A percentile compares a stretch with the other conserved stretches of the same genome.
These are phyloP conservation scores for Lepidonotus clava DNA, from an alignment of 2,888 invertebrate genomes.

Conservation along the genomic window DNA sequence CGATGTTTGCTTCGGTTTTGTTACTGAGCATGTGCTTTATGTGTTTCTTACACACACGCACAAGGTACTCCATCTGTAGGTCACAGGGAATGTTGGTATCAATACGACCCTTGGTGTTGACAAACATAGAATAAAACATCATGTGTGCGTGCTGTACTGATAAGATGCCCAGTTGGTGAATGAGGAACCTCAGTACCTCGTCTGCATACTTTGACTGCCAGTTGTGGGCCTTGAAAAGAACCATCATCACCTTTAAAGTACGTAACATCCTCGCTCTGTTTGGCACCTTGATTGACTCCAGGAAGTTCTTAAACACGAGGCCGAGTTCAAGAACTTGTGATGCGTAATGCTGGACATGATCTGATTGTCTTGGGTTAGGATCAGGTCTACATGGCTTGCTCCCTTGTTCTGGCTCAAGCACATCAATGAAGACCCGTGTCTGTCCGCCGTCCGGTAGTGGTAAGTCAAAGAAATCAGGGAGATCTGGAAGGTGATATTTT, in stretches of 20 bases:
- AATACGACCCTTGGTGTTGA: conserved; percentile 29
- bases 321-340: conserved; percentile 36
- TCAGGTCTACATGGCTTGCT: too few relatives aligned
- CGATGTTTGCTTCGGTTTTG: not conserved
- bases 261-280: conserved; percentile 47
- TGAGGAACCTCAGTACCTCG: conserved; percentile 43
- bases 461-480: too few relatives aligned
- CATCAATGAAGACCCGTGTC: too few relatives aligned
- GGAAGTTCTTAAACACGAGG: conserved; percentile 17
- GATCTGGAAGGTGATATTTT: too few relatives aligned
- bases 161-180: conserved; percentile 9
- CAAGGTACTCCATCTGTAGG: conserved; percentile 44
- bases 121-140: conserved; percentile 42
- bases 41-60: not conserved
- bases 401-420: too few relatives aligned
- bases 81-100: conserved; percentile 41
- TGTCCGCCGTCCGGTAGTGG: too few relatives aligned
- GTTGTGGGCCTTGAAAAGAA: conserved; percentile 38
- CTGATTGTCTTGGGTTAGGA: not conserved
- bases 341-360: conserved; percentile 11
- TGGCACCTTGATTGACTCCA: not conserved
- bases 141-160: conserved; percentile 15
- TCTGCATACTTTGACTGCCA: conserved; percentile 33
- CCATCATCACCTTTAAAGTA: conserved; percentile 45
- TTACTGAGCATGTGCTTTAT: not conserved